Percentiles rank a stretch among this genome's conserved stretches.
phyloP scores from a whole-genome alignment of 2,113 vertebrate genomes.

The Erythrocercus mccallii region DNA sequence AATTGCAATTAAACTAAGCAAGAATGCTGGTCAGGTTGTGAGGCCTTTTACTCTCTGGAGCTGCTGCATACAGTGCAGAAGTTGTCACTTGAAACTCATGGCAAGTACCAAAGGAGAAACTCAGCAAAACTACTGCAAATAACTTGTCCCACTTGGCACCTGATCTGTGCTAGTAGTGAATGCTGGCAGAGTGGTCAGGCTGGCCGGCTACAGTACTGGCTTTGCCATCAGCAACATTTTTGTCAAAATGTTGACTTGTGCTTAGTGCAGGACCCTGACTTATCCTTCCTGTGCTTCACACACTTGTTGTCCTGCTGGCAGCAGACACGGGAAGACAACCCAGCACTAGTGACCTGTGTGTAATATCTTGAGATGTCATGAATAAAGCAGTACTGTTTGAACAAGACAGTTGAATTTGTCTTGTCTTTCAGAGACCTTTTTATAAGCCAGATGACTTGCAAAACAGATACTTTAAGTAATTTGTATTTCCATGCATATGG shows the following conservation, averaged over 20 bases:
- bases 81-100: background rate
- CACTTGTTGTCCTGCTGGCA: background rate
- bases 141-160: background rate
- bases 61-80: background rate
- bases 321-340: rapidly evolving
- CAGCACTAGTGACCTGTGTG: background rate
- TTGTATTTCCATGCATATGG: background rate
- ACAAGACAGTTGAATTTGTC: background rate
- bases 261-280: background rate
- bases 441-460: background rate
- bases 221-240: background rate
- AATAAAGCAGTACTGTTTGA: background rate
- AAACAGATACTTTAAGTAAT: background rate
- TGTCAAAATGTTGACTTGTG: background rate
- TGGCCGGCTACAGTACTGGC: background rate
- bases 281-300: background rate
- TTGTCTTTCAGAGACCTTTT: background rate
- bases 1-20: background rate
- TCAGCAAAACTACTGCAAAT: background rate
- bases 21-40: background rate
- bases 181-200: background rate
- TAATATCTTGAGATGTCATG: background rate
- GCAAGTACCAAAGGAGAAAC: background rate
- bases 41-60: background rate
- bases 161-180: background rate